Base-by-base conservation (phyloP, 2,113 vertebrate species). In the Neofelis nebulosa region DNA sequence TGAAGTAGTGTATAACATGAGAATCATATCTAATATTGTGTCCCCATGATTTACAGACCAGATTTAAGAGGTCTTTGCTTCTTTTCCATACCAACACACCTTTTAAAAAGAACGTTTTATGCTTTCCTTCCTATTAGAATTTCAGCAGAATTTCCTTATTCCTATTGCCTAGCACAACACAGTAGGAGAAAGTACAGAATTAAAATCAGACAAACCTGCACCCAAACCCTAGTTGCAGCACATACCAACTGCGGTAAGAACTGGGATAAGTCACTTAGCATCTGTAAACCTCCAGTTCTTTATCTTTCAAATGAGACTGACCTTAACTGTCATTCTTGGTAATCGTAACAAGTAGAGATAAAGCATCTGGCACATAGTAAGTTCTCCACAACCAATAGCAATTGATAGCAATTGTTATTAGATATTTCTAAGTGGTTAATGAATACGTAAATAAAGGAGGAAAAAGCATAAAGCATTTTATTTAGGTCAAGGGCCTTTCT, bases 401-500 rank as follows among this genome's bases (percentile, higher is more conserved):
- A 36, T 10, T 31, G 55, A 4, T 45, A 74, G 8, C 48, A 66
- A 36, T 10, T 31, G 55, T 96, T 87, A 45, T 84, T 68, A 91
- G 8, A 10, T 76, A 7, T 92, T 94, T 65, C 50, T 69, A 85
- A 93, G 69, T 85, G 41, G 15, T 73, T 73, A 55, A 52, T 63
- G 29, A 83, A 87, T 91, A 82, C 82, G 92, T 69, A 85, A 93
- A 68, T 74, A 89, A 91, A 38, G 66, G 5, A 94, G 52, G 29
- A 19, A 92, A 81, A 5, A 48, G 6, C 9, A 38, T 71, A n/a
- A 45, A 85, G 55, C 4, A 63, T 81, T 11, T 86, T 76, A 63
- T 82, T 87, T 94, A 74, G 50, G 21, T 91, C n/a, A 36, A 41
- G 23, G 0, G 21, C 23, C 18, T 48, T 41, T 61, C 55, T 55